Percentiles rank a stretch among this genome's conserved stretches.
Conservation (phyloP, 2,797 vertebrate genomes). For the Sebastes iracundus region DNA sequence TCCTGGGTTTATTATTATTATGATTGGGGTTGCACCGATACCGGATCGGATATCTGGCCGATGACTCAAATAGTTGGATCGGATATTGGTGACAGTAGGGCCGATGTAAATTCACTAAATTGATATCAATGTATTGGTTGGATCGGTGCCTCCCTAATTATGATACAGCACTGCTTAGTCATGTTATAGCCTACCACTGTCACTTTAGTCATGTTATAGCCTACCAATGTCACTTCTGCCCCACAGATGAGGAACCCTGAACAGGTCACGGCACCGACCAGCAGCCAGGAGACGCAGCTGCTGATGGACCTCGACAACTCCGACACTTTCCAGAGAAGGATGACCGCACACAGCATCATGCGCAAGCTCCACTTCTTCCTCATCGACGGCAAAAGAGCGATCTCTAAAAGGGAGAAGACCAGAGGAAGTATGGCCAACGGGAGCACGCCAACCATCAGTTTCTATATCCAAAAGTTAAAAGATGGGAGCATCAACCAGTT, state of each 20-base stretch:
- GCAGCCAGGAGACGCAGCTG: conserved; percentile 56
- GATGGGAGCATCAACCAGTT: background rate
- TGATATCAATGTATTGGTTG: too few relatives aligned
- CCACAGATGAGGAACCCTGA: conserved; percentile 75
- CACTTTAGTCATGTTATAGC: background rate
- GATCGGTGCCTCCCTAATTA: background rate
- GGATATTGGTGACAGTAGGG: too few relatives aligned
- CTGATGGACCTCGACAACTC: conserved; percentile 50
- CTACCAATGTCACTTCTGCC: background rate
- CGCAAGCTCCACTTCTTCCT: conserved; percentile 81
- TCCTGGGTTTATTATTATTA: background rate
- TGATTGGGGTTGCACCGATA: too few relatives aligned
- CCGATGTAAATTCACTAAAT: too few relatives aligned
- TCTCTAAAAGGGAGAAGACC: conserved; percentile 50
- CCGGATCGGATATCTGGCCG: too few relatives aligned
- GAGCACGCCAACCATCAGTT: fast-evolving
- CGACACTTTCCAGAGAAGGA: conserved; percentile 75
- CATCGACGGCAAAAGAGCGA: conserved; percentile 67
- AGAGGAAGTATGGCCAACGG: background rate
- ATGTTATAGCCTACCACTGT: background rate
- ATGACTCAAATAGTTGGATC: too few relatives aligned
- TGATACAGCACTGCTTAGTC: background rate
- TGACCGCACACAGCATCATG: conserved; percentile 81
- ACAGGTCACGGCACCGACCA: conserved; percentile 36
- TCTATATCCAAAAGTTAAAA: background rate